A percentile compares a stretch with the other conserved stretches of the same genome.
Evolutionary conservation across 2,888 invertebrate species (phyloP).

Genomic region (Seira sanloemensis): DNA sequence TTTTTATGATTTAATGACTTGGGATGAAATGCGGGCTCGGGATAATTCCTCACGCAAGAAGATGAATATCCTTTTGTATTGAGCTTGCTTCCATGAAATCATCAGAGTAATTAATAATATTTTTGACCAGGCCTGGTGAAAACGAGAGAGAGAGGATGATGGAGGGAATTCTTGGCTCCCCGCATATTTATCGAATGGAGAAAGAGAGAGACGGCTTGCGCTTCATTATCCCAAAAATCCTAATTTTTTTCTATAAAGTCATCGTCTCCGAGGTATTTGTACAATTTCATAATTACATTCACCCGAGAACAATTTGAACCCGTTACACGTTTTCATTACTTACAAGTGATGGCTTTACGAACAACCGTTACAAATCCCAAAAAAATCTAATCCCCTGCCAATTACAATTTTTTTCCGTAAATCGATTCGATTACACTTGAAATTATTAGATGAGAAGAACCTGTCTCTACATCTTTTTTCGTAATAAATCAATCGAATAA

Average conservation of each 20-base stretch:
- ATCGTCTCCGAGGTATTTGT: too few species aligned
- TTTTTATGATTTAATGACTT: background rate
- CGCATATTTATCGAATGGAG: too few species aligned
- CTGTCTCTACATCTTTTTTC: background rate
- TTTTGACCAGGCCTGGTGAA: background rate
- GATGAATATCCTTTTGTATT: background rate
- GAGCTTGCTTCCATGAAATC: background rate
- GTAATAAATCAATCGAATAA: background rate
- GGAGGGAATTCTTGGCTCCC: too few species aligned
- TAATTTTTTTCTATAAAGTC: too few species aligned
- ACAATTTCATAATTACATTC: too few species aligned
- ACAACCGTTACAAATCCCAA: too few species aligned
- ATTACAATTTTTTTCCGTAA: background rate
- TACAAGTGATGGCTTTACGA: too few species aligned
- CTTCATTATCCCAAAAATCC: too few species aligned
- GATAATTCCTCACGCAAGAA: background rate
- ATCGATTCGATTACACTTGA: background rate
- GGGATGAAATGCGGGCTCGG: background rate
- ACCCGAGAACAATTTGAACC: too few species aligned
- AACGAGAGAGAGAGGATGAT: too few species aligned
- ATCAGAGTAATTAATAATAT: background rate
- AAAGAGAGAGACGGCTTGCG: too few species aligned
- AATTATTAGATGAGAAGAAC: background rate
- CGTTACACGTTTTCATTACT: too few species aligned
- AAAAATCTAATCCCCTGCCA: background rate